Evolutionary conservation across 2,888 invertebrate genomes (phyloP).

Genomic region (Abrostola tripartita): DNA sequence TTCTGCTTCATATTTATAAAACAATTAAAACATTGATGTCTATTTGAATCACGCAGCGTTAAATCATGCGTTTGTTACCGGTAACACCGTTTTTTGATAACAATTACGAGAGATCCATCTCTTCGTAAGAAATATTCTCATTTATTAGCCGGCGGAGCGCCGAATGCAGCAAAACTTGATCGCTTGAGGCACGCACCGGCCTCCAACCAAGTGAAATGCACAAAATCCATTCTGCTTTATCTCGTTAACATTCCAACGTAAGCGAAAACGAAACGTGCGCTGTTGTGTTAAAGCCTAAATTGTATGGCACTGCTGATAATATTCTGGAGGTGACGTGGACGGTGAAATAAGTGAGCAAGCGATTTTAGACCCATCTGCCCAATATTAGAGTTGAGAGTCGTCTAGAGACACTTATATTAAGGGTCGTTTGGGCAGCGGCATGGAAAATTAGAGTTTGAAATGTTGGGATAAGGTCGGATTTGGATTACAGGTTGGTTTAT

Average conservation of each 20-base stretch:
- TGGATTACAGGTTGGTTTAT: conserved; percentile 59
- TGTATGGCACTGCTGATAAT: conserved; percentile 56
- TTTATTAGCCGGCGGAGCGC: conserved; percentile 53
- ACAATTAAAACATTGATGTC: conserved; percentile 37
- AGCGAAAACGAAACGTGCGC: conserved; percentile 57
- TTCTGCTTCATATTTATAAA: conserved; percentile 23
- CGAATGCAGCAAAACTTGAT: conserved; percentile 61
- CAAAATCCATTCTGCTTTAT: conserved; percentile 86
- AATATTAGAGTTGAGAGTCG: conserved; percentile 63
- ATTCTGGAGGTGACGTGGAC: conserved; percentile 75
- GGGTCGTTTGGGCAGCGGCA: conserved; percentile 66
- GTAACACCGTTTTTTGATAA: conserved; percentile 43
- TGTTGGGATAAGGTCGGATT: conserved; percentile 37
- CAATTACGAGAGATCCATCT: conserved; percentile 53
- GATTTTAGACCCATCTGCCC: conserved; percentile 65
- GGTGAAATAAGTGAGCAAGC: conserved; percentile 63
- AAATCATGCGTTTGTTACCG: conserved; percentile 37
- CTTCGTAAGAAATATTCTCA: conserved; percentile 55
- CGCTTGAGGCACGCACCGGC: conserved; percentile 66
- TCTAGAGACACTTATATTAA: conserved; percentile 55
- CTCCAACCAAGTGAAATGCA: conserved; percentile 82
- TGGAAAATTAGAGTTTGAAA: conserved; percentile 39
- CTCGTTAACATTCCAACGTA: conserved; percentile 67
- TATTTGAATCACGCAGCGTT: conserved; percentile 43
- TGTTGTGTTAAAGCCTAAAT: conserved; percentile 56